A percentile compares a stretch with the other conserved stretches of the same genome.
Conservation (phyloP, 2,113 vertebrate genomes). For the Acrocephalus arundinaceus region DNA sequence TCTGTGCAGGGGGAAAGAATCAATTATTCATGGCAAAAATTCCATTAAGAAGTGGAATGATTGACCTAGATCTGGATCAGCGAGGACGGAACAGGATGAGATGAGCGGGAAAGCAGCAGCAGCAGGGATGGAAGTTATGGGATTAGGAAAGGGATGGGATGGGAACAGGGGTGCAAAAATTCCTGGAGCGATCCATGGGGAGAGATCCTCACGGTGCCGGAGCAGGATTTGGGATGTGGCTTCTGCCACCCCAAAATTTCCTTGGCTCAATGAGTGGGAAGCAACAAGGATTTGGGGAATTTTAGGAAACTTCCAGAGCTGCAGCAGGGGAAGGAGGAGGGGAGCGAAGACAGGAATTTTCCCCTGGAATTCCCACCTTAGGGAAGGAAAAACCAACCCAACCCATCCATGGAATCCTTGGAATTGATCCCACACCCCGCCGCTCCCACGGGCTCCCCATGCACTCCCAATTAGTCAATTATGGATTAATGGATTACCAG, state of each 20-base stretch:
- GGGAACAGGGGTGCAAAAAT: background rate
- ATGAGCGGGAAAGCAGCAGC: background rate
- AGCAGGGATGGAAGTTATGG: background rate
- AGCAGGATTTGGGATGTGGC: background rate
- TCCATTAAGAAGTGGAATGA: constrained; percentile 5
- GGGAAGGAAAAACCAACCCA: background rate
- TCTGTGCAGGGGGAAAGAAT: background rate
- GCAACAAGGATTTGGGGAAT: background rate
- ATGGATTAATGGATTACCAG: constrained; percentile 69
- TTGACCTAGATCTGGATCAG: background rate
- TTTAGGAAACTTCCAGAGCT: background rate
- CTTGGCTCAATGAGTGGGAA: rapidly evolving
- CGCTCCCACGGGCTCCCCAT: background rate
- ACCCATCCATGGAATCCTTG: background rate
- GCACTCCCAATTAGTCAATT: constrained; percentile 53
- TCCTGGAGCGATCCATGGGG: rapidly evolving
- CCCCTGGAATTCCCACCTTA: background rate
- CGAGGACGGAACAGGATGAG: background rate
- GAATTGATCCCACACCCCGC: background rate
- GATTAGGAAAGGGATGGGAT: background rate
- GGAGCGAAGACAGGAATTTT: background rate
- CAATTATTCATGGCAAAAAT: background rate
- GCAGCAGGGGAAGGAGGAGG: background rate
- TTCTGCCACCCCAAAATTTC: background rate
- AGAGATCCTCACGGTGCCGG: rapidly evolving